phyloP scores from a whole-genome alignment of 2,888 invertebrate genomes.

The Sisyra terminalis region DNA sequence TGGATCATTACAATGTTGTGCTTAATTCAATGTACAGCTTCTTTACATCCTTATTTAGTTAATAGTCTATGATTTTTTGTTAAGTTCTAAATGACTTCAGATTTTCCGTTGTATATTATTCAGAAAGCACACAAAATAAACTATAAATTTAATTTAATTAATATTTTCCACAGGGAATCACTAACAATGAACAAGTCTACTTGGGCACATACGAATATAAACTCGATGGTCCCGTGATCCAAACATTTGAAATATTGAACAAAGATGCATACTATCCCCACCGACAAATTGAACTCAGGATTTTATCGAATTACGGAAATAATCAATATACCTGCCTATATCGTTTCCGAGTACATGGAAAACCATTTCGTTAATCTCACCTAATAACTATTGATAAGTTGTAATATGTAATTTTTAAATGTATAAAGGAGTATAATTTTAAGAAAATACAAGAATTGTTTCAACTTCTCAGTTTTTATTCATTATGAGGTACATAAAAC shows the following conservation, averaged over 20 bases:
- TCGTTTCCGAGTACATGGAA: conserved; percentile 48
- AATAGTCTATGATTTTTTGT: no score
- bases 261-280: conserved; percentile 15
- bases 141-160: conserved; percentile 1
- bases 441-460: neutral
- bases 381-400: conserved; percentile 2
- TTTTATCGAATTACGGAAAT: conserved; percentile 48
- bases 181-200: conserved; percentile 6
- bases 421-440: neutral
- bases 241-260: conserved; percentile 26
- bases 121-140: no score
- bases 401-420: no score
- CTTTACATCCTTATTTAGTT: no score
- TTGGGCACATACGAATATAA: conserved; percentile 35
- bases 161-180: conserved; percentile 7
- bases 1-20: no score
- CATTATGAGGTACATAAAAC: neutral
- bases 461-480: conserved; percentile 1
- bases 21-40: no score
- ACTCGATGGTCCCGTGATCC: conserved; percentile 30
- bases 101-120: no score
- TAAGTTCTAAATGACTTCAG: no score
- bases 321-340: conserved; percentile 54
- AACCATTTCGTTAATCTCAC: conserved; percentile 4
- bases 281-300: conserved; percentile 31